These are phyloP conservation scores for Ciconia boyciana DNA, from an alignment of 2,113 vertebrate genomes.

Conservation along the genomic window DNA sequence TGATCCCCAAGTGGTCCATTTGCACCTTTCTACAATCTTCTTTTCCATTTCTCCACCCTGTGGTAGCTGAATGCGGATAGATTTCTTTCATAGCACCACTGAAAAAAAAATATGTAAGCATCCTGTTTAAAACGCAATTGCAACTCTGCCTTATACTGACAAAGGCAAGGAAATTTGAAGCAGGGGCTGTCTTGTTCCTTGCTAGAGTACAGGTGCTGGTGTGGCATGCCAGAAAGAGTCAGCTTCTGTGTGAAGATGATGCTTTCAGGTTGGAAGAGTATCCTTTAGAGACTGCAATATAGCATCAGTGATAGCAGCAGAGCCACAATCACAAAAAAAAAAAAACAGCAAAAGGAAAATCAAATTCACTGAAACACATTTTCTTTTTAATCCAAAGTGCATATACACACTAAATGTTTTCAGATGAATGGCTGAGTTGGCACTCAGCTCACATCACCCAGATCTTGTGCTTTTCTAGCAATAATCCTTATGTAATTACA, in stretches of 20 bases:
- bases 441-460: neutral
- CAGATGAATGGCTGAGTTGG: constrained; percentile 22
- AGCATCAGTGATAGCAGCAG: neutral
- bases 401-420: neutral
- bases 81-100: neutral
- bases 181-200: neutral
- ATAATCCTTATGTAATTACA: constrained; percentile 47
- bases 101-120: neutral
- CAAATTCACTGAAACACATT: neutral
- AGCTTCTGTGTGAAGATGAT: neutral
- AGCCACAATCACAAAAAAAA: neutral
- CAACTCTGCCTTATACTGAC: neutral
- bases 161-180: neutral
- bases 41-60: neutral
- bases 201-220: neutral
- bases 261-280: neutral
- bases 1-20: neutral
- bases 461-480: constrained; percentile 49
- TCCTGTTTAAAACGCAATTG: neutral
- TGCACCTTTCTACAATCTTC: neutral
- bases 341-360: neutral
- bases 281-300: neutral
- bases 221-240: neutral
- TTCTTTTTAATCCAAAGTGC: neutral
- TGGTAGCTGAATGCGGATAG: neutral